These are phyloP conservation scores for Enoplosus armatus DNA, from an alignment of 2,797 vertebrate genomes.

Conservation along the genomic window DNA sequence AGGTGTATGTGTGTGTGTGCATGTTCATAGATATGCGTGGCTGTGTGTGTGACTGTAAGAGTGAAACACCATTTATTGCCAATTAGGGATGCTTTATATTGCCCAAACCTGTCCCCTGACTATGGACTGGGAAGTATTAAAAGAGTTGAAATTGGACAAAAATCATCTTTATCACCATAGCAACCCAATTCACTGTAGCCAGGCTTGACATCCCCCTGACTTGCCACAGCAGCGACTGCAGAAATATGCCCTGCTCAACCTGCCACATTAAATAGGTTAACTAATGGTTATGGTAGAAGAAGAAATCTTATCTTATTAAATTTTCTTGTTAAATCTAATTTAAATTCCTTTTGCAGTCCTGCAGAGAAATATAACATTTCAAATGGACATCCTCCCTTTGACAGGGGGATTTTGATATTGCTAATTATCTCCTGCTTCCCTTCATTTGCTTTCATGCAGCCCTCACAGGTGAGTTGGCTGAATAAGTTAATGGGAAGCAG, in stretches of 20 bases:
- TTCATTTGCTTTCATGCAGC: constrained; percentile 76
- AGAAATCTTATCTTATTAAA: constrained; percentile 73
- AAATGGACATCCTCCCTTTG: constrained; percentile 72
- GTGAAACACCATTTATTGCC: constrained; percentile 75
- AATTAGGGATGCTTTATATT: constrained; percentile 79
- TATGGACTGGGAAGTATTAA: constrained; percentile 68
- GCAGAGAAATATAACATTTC: constrained; percentile 78
- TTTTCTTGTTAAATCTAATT: constrained; percentile 76
- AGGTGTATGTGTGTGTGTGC: constrained; percentile 49
- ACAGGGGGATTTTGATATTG: constrained; percentile 77
- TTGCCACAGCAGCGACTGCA: constrained; percentile 50
- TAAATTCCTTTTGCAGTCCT: constrained; percentile 71
- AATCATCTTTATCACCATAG: constrained; percentile 75
- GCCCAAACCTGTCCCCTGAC: constrained; percentile 69
- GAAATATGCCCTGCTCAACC: constrained; percentile 69
- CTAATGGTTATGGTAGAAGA: constrained; percentile 72
- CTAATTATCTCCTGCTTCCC: constrained; percentile 79
- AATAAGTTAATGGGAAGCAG: constrained; percentile 71
- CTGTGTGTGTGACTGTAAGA: constrained; percentile 38
- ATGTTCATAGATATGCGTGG: constrained; percentile 15
- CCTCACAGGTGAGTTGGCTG: constrained; percentile 76
- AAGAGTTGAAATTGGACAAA: constrained; percentile 73
- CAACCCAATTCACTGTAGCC: constrained; percentile 66
- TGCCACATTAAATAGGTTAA: constrained; percentile 81
- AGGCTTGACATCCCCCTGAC: constrained; percentile 59